Percentiles rank a stretch among this genome's conserved stretches.
Evolutionary conservation across 2,888 invertebrate genomes (phyloP).

Genomic region (Synergus itoensis): DNA sequence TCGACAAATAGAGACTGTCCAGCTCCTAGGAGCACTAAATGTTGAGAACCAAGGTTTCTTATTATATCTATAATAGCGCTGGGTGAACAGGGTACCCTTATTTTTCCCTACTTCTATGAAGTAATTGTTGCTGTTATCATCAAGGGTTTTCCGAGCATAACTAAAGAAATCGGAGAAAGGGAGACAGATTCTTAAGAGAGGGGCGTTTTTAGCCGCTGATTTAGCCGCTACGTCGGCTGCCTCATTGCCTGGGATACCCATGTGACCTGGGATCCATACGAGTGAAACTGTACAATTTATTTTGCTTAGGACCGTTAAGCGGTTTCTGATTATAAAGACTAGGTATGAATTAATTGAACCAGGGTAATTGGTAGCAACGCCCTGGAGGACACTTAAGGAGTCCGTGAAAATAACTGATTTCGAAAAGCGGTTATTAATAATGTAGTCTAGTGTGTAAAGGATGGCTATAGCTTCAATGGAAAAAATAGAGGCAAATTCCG

Average conservation of each 20-base stretch:
- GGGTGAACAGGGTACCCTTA: not conserved
- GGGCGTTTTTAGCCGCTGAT: no score
- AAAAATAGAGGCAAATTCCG: not conserved
- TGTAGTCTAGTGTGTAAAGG: not conserved
- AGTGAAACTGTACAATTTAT: not conserved
- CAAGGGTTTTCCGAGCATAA: not conserved
- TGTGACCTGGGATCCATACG: no score
- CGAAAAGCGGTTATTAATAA: not conserved
- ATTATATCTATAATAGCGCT: not conserved
- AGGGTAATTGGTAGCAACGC: not conserved
- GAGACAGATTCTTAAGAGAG: no score
- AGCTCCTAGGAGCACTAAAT: not conserved
- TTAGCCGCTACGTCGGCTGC: no score
- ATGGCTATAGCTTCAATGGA: not conserved
- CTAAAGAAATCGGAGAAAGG: not conserved
- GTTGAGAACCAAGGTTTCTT: not conserved
- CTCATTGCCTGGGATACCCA: no score
- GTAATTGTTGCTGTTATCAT: not conserved
- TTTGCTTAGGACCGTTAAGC: not conserved
- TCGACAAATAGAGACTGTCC: no score
- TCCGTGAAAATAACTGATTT: not conserved
- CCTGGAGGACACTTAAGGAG: not conserved
- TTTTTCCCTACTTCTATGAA: not conserved
- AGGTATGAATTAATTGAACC: not conserved
- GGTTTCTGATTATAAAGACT: constrained; percentile 2